These are phyloP conservation scores for Nycticebus coucang DNA, from an alignment of 2,113 vertebrate species.

Conservation along the genomic window DNA sequence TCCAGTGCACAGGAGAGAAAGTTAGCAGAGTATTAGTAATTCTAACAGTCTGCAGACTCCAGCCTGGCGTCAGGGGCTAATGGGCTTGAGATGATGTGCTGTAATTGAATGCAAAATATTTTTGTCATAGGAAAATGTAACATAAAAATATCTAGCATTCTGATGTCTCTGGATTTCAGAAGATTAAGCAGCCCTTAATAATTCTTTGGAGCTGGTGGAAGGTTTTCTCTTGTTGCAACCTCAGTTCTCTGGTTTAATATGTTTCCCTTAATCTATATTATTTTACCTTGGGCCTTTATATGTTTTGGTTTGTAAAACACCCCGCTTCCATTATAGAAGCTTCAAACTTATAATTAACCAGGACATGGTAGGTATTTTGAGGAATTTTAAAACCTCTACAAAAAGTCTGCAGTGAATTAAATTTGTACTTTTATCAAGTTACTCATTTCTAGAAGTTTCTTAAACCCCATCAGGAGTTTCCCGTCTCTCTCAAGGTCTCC, in stretches of 20 bases:
- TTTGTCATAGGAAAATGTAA: neutral
- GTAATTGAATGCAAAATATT: neutral
- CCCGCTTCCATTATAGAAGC: neutral
- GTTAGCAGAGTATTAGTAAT: neutral
- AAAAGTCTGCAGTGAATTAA: neutral
- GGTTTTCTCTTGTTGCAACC: neutral
- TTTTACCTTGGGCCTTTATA: neutral
- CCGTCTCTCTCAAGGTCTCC: neutral
- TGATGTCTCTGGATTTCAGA: neutral
- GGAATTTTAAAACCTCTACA: neutral
- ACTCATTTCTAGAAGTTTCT: neutral
- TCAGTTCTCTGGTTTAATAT: neutral
- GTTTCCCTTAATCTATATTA: neutral
- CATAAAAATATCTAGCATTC: neutral
- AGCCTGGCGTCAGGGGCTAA: too few species aligned
- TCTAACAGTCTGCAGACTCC: neutral
- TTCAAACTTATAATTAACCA: neutral
- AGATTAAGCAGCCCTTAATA: neutral
- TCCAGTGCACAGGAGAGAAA: neutral
- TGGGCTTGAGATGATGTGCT: neutral
- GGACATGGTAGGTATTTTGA: neutral
- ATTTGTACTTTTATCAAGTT: neutral
- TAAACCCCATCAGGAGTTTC: neutral
- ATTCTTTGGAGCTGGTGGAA: neutral
- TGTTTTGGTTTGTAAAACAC: neutral